These are phyloP conservation scores for Tetranychus truncatus DNA, from an alignment of 2,888 invertebrate genomes.

Conservation along the genomic window DNA sequence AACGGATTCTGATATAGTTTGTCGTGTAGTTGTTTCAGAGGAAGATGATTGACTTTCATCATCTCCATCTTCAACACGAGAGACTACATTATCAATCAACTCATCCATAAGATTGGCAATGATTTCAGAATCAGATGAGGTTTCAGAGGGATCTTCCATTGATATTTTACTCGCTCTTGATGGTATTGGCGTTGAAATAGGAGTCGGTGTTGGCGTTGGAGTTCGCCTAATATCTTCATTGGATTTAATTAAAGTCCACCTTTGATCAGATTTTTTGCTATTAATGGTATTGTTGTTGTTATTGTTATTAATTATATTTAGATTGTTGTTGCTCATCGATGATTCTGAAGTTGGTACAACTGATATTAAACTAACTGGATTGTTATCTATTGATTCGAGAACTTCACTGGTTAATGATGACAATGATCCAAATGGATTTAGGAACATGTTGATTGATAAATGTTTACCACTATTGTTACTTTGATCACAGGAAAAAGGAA, in stretches of 20 bases:
- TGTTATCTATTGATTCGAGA: constrained; percentile 15
- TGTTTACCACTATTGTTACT: constrained; percentile 31
- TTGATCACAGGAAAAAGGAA: constrained; percentile 37
- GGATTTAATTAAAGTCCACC: neutral
- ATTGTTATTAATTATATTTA: neutral
- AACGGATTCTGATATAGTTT: constrained; percentile 13
- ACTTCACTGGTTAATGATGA: constrained; percentile 31
- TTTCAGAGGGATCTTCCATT: neutral
- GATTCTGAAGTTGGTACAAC: constrained; percentile 23
- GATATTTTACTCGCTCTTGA: constrained; percentile 13
- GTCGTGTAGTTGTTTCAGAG: constrained; percentile 5
- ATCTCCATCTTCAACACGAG: constrained; percentile 14
- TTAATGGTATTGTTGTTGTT: neutral
- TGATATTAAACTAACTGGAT: constrained; percentile 21
- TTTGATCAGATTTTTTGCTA: neutral
- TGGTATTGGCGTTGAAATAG: constrained; percentile 16
- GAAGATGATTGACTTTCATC: constrained; percentile 14
- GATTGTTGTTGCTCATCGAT: constrained; percentile 19
- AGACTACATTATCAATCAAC: constrained; percentile 18
- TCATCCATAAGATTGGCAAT: constrained; percentile 16
- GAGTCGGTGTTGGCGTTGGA: constrained; percentile 14
- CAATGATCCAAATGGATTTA: constrained; percentile 43
- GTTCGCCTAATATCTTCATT: neutral
- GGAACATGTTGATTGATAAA: constrained; percentile 43
- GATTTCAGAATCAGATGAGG: constrained; percentile 16